Percentiles rank a stretch among this genome's conserved stretches.
phyloP scores from a whole-genome alignment of 2,888 invertebrate genomes.

The Steinernema carpocapsae region DNA sequence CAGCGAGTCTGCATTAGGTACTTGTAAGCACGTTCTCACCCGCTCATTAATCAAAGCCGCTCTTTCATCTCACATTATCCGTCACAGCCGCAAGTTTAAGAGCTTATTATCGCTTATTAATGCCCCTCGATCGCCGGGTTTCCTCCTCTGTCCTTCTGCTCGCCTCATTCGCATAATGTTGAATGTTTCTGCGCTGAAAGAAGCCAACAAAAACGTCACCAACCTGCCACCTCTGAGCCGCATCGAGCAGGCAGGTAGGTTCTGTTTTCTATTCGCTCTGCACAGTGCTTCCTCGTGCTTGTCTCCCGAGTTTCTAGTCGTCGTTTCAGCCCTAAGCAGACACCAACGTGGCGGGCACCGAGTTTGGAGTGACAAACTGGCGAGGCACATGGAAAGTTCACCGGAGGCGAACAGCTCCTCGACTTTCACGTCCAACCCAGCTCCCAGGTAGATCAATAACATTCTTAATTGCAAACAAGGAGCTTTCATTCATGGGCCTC shows the following conservation, averaged over 20 bases:
- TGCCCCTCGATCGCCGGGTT: slow-evolving; percentile 2
- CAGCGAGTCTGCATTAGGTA: too few species aligned
- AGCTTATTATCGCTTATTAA: slow-evolving; percentile 17
- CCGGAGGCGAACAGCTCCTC: slow-evolving; percentile 1
- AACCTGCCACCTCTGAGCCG: slow-evolving; percentile 49
- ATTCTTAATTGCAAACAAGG: background rate
- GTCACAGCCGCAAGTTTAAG: slow-evolving; percentile 9
- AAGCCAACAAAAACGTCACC: slow-evolving; percentile 36
- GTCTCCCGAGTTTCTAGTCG: background rate
- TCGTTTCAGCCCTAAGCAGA: slow-evolving; percentile 7
- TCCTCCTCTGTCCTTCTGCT: background rate
- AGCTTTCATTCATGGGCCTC: background rate
- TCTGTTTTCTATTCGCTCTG: background rate
- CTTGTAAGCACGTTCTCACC: background rate
- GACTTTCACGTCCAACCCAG: background rate
- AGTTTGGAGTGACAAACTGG: slow-evolving; percentile 23
- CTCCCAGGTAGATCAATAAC: slow-evolving; percentile 28
- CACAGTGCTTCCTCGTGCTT: background rate
- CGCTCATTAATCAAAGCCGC: slow-evolving; percentile 28
- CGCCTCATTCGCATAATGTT: slow-evolving; percentile 3
- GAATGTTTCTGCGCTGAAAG: slow-evolving; percentile 32
- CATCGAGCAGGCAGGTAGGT: slow-evolving; percentile 48
- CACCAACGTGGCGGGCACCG: slow-evolving; percentile 20
- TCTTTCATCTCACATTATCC: background rate
- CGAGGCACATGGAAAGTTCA: slow-evolving; percentile 30